Evolutionary conservation across 2,888 invertebrate genomes (phyloP).

Genomic region (Dasysyrphus tricinctus): DNA sequence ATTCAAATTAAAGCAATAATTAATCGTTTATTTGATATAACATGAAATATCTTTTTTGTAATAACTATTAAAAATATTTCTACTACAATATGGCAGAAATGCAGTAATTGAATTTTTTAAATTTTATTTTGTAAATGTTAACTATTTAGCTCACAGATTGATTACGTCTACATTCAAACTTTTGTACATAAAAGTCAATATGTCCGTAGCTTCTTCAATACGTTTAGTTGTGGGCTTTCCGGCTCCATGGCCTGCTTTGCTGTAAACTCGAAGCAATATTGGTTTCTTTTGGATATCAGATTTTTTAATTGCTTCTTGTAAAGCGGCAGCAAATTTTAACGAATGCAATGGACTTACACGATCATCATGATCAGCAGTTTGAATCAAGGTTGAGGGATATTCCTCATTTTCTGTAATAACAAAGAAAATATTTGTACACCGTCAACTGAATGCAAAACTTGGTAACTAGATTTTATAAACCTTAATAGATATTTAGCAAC

Average conservation of each 20-base stretch:
- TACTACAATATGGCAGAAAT: constrained; percentile 68
- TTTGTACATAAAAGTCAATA: constrained; percentile 85
- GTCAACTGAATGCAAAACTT: too few relatives aligned
- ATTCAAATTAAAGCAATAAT: not conserved
- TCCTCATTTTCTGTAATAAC: constrained; percentile 84
- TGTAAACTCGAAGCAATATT: constrained; percentile 94
- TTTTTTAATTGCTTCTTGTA: constrained; percentile 90
- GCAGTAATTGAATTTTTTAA: constrained; percentile 41
- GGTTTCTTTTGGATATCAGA: constrained; percentile 90
- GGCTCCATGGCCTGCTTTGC: constrained; percentile 97
- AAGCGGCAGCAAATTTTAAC: constrained; percentile 95
- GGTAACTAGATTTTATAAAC: too few relatives aligned
- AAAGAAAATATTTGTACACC: not conserved
- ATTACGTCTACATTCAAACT: constrained; percentile 80
- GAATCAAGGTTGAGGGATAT: constrained; percentile 95
- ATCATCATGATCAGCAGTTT: constrained; percentile 99
- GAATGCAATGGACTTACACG: constrained; percentile 99
- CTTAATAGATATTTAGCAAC: too few relatives aligned
- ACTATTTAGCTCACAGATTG: constrained; percentile 78
- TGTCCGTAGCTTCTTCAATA: constrained; percentile 97
- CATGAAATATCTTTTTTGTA: constrained; percentile 33
- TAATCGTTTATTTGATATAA: constrained; percentile 17
- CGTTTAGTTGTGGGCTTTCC: constrained; percentile 98
- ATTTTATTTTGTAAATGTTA: constrained; percentile 35
- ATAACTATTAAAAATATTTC: constrained; percentile 5